Evolutionary conservation across 2,888 invertebrate species (phyloP), one percentile per base, ranked within the genome.

Genomic region (Alcis repandata): DNA sequence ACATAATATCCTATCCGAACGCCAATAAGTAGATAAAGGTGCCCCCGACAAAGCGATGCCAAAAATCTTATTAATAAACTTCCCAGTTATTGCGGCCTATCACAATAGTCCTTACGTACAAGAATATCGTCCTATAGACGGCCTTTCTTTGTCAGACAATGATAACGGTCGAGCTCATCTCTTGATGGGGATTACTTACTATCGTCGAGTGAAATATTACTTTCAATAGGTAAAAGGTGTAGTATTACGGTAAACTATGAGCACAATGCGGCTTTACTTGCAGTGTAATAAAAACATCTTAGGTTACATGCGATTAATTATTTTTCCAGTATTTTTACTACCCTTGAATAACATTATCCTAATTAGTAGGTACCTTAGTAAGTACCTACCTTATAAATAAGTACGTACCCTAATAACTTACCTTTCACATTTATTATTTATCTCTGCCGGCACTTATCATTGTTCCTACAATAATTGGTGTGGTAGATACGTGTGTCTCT

Each of bases 81-180:
- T 15, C 36, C 17, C 41, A 33, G 45, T 19, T 56, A 19, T 46
- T 40, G 38, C 33, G n/a, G 11, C 13, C 22, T 45, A 65, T 51
- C 56, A 65, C 60, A 65, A 65, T 52, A 57, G 65, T 60, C 53
- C 48, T 48, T 19, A 40, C 43, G n/a, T 9, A 36, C 11, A 27
- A 27, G 19, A 51, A 65, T 60, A 53, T 17, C 53, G 6, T 27
- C 33, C 10, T 61, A 48, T 52, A 58, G 41, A 49, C 52, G 62
- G 51, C n/a, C 33, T 60, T 48, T 58, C 60, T 66, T 66, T 68
- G 66, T 58, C 53, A 17, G 36, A 67, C 69, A 68, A 69, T 69
- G 63, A 64, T 54, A 59, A 36, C 43, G 41, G 49, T 59, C 51
- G 45, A 62, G 63, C 61, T 63, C 67, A 68, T 68, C 61, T 67